These are phyloP conservation scores for Macroglossus sobrinus DNA, from an alignment of 2,113 vertebrate species.

Conservation along the genomic window DNA sequence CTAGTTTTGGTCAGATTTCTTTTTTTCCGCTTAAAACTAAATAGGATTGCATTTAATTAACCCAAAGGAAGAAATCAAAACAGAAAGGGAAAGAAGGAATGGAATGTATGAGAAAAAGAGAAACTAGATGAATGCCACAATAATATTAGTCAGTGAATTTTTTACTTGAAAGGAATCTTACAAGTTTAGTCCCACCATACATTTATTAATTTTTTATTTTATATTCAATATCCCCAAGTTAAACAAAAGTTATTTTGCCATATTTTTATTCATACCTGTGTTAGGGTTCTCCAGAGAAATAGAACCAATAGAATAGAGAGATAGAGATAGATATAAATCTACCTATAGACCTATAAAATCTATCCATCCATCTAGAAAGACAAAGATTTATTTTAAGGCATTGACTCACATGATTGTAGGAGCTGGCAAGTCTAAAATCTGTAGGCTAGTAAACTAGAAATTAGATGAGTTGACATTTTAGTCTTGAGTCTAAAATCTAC, in stretches of 20 bases:
- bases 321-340: not conserved
- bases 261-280: not conserved
- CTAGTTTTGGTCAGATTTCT: not conserved
- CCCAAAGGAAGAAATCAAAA: not conserved
- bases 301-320: not conserved
- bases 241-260: not conserved
- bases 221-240: not conserved
- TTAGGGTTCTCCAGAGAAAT: not conserved
- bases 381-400: not conserved
- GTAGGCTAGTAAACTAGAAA: not conserved
- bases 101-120: not conserved
- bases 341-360: not conserved
- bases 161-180: not conserved
- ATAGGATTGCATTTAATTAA: not conserved
- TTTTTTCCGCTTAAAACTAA: slow-evolving; percentile 9
- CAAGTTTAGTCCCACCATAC: not conserved
- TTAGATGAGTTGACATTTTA: not conserved
- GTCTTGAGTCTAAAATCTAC: not conserved
- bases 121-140: not conserved
- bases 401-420: not conserved
- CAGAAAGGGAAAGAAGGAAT: not conserved
- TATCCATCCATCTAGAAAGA: not conserved
- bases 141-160: not conserved
- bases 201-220: not conserved
- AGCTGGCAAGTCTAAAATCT: not conserved